A percentile compares a stretch with the other conserved stretches of the same genome.
phyloP scores from a whole-genome alignment of 2,113 vertebrate species.

The Lepisosteus osseus region DNA sequence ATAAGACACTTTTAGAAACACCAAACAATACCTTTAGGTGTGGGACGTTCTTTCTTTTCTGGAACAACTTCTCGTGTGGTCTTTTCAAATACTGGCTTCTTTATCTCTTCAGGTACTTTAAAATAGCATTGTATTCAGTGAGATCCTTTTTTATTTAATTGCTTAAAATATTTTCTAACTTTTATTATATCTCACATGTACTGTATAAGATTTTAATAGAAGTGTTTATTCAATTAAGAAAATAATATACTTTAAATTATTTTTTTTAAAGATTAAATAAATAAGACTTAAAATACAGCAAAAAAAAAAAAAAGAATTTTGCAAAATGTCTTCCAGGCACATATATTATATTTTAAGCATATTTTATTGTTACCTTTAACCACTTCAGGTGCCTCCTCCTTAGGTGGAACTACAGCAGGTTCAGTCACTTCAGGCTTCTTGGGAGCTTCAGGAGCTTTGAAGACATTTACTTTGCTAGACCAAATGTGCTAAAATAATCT shows the following conservation, averaged over 20 bases:
- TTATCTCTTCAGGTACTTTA: conserved; percentile 58
- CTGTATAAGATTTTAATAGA: conserved; percentile 1
- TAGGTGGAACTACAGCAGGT: conserved; percentile 18
- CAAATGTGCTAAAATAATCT: conserved; percentile 4
- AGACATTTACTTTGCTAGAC: conserved; percentile 46
- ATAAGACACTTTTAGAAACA: conserved; percentile 9
- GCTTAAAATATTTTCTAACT: background rate
- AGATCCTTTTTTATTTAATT: background rate
- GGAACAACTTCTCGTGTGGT: conserved; percentile 38
- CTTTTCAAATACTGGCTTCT: conserved; percentile 53
- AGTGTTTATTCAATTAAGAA: too few relatives aligned
- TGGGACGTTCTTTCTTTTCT: conserved; percentile 57
- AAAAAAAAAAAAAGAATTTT: too few relatives aligned
- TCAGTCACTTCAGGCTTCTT: conserved; percentile 32
- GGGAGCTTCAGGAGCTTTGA: conserved; percentile 51
- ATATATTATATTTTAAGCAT: too few relatives aligned
- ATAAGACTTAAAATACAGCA: too few relatives aligned
- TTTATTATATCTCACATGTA: too few relatives aligned
- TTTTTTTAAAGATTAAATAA: background rate
- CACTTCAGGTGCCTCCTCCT: conserved; percentile 29
- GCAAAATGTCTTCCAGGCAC: too few relatives aligned
- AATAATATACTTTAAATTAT: background rate
- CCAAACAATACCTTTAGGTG: conserved; percentile 68
- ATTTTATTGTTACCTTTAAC: conserved; percentile 43
- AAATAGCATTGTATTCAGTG: conserved; percentile 37